A percentile compares a stretch with the other conserved stretches of the same genome.
Evolutionary conservation across 2,888 invertebrate species (phyloP).

Genomic region (Ypsolopha scabrella): DNA sequence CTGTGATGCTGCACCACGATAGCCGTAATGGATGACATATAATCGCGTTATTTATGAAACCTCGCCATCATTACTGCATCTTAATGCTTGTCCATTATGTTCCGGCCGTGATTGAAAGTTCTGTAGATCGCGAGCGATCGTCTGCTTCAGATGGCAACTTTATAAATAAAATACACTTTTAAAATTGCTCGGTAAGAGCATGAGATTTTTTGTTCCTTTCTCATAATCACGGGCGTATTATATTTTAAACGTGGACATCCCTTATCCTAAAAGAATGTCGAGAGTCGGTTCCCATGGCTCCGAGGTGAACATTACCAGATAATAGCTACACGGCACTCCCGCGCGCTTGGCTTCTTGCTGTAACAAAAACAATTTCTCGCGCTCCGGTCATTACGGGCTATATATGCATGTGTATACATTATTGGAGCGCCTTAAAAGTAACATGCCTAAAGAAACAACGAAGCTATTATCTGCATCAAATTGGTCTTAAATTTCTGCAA

Average conservation of each 20-base stretch:
- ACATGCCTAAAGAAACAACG: neutral
- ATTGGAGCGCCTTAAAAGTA: neutral
- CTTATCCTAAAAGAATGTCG: conserved; percentile 16
- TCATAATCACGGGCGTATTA: conserved; percentile 4
- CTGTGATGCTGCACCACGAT: neutral
- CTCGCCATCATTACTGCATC: neutral
- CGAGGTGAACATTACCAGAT: conserved; percentile 32
- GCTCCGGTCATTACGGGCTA: neutral
- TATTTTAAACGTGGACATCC: conserved; percentile 6
- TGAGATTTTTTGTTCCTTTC: conserved; percentile 1
- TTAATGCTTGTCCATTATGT: neutral
- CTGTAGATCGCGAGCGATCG: neutral
- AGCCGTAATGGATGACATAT: conserved; percentile 2
- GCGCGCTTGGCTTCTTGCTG: conserved; percentile 8
- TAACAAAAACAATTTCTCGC: neutral
- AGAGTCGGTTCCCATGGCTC: conserved; percentile 35
- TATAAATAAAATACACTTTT: neutral
- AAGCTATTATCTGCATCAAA: neutral
- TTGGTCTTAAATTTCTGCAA: neutral
- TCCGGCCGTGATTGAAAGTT: neutral
- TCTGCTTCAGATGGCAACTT: neutral
- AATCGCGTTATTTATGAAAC: conserved; percentile 2
- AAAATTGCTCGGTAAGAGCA: neutral
- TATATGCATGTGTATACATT: neutral
- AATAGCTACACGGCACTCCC: conserved; percentile 40